Conservation (phyloP, 2,888 invertebrate species). For the Protophormia terraenovae region DNA sequence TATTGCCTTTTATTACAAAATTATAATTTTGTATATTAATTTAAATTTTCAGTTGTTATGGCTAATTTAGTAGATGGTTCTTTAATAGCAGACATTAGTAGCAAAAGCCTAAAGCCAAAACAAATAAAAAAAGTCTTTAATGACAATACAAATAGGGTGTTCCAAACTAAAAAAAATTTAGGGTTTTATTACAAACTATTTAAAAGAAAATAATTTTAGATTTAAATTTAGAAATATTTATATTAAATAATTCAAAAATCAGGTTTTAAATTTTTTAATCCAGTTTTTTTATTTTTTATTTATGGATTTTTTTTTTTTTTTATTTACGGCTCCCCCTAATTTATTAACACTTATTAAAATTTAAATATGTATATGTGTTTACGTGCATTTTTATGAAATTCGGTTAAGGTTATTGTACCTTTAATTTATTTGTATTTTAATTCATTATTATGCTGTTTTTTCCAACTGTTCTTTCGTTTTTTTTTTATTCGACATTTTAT, state of each 20-base stretch:
- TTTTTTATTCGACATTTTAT: background rate
- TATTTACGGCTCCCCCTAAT: too few relatives aligned
- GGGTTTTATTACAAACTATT: too few relatives aligned
- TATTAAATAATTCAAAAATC: too few relatives aligned
- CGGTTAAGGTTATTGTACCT: constrained; percentile 67
- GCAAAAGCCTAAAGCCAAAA: background rate
- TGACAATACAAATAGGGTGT: background rate
- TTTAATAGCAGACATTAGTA: background rate
- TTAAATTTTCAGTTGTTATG: background rate
- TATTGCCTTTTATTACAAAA: background rate
- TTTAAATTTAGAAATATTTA: too few relatives aligned
- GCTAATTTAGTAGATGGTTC: background rate
- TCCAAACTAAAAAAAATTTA: background rate
- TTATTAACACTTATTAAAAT: too few relatives aligned
- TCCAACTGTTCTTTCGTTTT: constrained; percentile 53
- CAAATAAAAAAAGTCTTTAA: background rate
- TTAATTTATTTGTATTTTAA: constrained; percentile 61
- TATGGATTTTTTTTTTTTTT: too few relatives aligned
- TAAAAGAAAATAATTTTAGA: too few relatives aligned
- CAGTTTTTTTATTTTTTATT: too few relatives aligned
- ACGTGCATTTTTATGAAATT: constrained; percentile 37
- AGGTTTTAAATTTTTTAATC: too few relatives aligned
- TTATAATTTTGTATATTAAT: too few relatives aligned
- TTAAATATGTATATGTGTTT: too few relatives aligned
- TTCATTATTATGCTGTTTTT: constrained; percentile 55